phyloP scores from a whole-genome alignment of 2,888 invertebrate species.

The Zele albiditarsus region DNA sequence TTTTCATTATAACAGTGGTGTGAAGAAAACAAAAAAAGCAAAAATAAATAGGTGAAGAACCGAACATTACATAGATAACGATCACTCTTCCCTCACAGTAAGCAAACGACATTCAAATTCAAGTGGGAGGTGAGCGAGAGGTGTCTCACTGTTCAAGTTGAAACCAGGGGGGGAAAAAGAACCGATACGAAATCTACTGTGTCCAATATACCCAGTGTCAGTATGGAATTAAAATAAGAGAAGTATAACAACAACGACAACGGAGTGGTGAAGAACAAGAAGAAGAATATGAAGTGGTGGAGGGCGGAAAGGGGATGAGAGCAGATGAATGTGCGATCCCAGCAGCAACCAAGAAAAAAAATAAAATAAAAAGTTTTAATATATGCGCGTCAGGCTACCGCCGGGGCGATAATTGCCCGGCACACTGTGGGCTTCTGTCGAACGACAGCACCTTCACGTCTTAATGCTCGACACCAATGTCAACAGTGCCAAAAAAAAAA shows the following conservation, averaged over 20 bases:
- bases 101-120: conserved; percentile 37
- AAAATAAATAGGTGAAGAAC: too few species aligned
- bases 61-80: conserved; percentile 11
- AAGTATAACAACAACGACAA: conserved; percentile 30
- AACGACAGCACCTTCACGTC: conserved; percentile 62
- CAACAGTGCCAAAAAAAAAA: background rate
- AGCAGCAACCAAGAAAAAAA: background rate
- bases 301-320: conserved; percentile 38
- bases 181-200: conserved; percentile 64
- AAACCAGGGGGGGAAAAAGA: conserved; percentile 6
- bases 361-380: conserved; percentile 53
- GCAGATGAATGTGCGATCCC: conserved; percentile 27
- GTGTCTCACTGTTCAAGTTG: conserved; percentile 51
- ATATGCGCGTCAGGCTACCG: conserved; percentile 56
- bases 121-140: conserved; percentile 59
- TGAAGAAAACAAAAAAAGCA: too few species aligned
- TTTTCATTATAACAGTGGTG: too few species aligned
- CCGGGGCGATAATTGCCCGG: conserved; percentile 68
- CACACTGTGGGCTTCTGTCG: conserved; percentile 59
- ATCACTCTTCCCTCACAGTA: conserved; percentile 19
- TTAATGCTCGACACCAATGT: conserved; percentile 59
- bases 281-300: conserved; percentile 27
- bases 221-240: conserved; percentile 37
- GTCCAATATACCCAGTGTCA: conserved; percentile 49
- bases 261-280: conserved; percentile 33